Evolutionary conservation across 2,888 invertebrate species (phyloP).

Genomic region (Amaurobius ferox): DNA sequence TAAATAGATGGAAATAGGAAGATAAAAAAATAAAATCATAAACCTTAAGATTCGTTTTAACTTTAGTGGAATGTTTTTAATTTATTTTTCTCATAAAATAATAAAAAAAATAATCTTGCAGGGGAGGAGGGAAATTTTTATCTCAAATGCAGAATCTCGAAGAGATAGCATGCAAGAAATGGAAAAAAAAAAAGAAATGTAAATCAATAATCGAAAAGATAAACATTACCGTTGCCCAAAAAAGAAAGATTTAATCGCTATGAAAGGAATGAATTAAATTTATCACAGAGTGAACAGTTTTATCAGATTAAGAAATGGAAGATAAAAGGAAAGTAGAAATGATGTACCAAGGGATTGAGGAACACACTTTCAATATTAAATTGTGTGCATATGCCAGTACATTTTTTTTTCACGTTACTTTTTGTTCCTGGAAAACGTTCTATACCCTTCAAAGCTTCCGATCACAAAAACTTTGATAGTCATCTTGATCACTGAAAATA

Average conservation of each 20-base stretch:
- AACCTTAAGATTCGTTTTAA: constrained; percentile 38
- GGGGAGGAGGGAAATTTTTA: constrained; percentile 38
- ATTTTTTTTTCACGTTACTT: background rate
- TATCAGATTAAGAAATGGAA: constrained; percentile 68
- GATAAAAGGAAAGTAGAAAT: constrained; percentile 41
- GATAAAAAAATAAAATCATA: constrained; percentile 36
- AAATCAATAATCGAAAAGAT: constrained; percentile 71
- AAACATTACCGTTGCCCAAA: constrained; percentile 59
- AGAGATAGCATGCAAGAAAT: constrained; percentile 28
- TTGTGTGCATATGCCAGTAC: constrained; percentile 34
- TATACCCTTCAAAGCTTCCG: too few species aligned
- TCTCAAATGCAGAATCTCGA: constrained; percentile 22
- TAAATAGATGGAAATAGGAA: constrained; percentile 42
- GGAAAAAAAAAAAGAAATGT: constrained; percentile 21
- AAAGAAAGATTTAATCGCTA: constrained; percentile 67
- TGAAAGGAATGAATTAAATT: constrained; percentile 71
- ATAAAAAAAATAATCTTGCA: constrained; percentile 24
- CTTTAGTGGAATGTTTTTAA: constrained; percentile 20
- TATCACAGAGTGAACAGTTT: constrained; percentile 67
- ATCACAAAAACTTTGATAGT: constrained; percentile 14
- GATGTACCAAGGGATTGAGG: constrained; percentile 28
- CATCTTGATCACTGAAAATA: background rate
- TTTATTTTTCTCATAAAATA: constrained; percentile 19
- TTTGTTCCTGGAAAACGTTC: constrained; percentile 10
- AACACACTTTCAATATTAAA: constrained; percentile 54